phyloP scores from a whole-genome alignment of 2,113 vertebrate genomes.

The Phocoena sinus region DNA sequence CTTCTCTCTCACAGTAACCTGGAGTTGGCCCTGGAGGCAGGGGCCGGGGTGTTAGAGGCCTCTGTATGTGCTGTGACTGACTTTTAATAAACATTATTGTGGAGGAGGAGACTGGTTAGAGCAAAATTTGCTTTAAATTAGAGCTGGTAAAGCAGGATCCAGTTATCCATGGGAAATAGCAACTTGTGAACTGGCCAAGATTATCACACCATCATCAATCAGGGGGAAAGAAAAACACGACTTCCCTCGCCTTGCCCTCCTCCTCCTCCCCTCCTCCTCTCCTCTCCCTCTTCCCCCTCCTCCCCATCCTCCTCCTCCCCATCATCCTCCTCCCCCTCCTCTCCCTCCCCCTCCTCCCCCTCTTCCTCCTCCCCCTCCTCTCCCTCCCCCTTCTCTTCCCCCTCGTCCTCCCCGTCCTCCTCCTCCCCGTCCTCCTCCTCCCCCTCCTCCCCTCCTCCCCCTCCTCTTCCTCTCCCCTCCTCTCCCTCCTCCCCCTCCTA shows the following conservation, averaged over 20 bases:
- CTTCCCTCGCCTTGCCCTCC: neutral
- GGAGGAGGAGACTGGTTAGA: conserved; percentile 68
- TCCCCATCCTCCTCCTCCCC: neutral
- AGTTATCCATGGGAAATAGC: conserved; percentile 62
- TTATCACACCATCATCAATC: conserved; percentile 66
- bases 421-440: neutral
- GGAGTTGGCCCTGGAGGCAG: conserved; percentile 71
- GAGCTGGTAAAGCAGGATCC: conserved; percentile 47
- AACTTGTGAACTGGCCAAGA: conserved; percentile 63
- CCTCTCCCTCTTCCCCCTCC: neutral
- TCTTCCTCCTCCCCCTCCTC: neutral
- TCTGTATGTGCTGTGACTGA: conserved; percentile 8
- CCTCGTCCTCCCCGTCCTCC: too few species aligned
- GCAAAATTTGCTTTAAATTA: conserved; percentile 61
- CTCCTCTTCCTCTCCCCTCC: neutral
- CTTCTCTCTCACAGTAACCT: conserved; percentile 42
- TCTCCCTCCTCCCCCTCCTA: neutral
- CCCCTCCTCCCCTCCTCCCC: neutral
- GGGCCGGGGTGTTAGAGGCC: conserved; percentile 51
- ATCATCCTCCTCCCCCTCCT: neutral
- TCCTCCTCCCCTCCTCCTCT: neutral
- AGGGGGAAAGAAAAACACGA: conserved; percentile 59
- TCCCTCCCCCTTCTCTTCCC: neutral
- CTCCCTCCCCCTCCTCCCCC: neutral
- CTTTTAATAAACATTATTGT: conserved; percentile 48